Evolutionary conservation across 2,888 invertebrate species (phyloP).

Genomic region (Chymomyza caudatula): DNA sequence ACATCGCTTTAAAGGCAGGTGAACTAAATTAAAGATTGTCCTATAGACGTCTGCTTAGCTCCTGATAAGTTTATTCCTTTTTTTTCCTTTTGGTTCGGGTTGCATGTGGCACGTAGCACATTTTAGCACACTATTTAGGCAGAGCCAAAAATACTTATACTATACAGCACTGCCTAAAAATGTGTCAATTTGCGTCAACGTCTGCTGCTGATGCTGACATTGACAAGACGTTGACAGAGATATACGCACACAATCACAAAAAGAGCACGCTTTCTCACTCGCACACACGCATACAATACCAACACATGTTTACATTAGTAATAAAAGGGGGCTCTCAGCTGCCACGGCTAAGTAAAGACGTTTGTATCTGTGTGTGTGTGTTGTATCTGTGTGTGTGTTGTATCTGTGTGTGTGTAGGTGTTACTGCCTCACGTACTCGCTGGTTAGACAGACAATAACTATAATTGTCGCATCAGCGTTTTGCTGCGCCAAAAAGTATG

Average conservation of each 20-base stretch:
- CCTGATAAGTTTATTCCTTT: not conserved
- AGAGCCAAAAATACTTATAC: conserved; percentile 25
- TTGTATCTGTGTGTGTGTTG: not conserved
- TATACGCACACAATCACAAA: not conserved
- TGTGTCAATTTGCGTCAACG: conserved; percentile 63
- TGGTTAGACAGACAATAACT: conserved; percentile 65
- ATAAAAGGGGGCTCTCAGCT: conserved; percentile 42
- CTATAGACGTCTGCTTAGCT: conserved; percentile 1
- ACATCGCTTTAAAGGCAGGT: conserved; percentile 26
- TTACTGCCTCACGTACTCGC: conserved; percentile 48
- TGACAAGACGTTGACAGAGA: not conserved
- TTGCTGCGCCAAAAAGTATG: conserved; percentile 48
- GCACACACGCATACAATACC: not conserved
- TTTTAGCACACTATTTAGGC: conserved; percentile 65
- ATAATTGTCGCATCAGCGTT: conserved; percentile 70
- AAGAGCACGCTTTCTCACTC: no score
- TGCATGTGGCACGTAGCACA: conserved; percentile 44
- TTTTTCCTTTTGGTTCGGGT: not conserved
- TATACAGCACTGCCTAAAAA: conserved; percentile 24
- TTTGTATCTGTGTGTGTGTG: not conserved
- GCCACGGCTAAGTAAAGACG: not conserved
- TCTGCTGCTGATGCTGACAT: conserved; percentile 1
- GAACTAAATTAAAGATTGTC: conserved; percentile 51
- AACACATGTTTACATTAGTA: conserved; percentile 59
- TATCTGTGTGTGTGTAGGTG: conserved; percentile 21